Conservation (phyloP, 2,797 vertebrate species). For the Atherinosoma microstoma region DNA sequence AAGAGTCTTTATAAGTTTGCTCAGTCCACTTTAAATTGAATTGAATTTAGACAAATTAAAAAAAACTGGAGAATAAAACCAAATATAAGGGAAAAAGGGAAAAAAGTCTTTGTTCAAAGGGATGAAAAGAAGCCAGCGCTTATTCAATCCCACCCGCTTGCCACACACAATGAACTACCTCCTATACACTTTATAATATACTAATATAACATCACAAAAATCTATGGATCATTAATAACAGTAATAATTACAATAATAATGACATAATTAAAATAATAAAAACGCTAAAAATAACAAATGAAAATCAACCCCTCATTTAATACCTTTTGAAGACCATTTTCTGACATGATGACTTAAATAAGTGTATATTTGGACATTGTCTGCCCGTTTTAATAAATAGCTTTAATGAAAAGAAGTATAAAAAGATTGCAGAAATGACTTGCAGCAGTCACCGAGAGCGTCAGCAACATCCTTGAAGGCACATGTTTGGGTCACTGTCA, state of each 20-base stretch:
- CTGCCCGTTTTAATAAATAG: background rate
- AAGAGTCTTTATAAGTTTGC: background rate
- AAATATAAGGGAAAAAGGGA: background rate
- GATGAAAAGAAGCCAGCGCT: too few relatives aligned
- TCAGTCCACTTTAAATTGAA: background rate
- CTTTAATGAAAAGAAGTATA: background rate
- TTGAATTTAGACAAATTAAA: background rate
- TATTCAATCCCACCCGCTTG: too few relatives aligned
- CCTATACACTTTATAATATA: too few relatives aligned
- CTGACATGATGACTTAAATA: too few relatives aligned
- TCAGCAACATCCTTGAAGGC: background rate
- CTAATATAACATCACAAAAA: background rate
- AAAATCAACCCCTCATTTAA: too few relatives aligned
- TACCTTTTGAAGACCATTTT: too few relatives aligned
- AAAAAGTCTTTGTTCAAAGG: background rate
- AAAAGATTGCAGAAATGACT: background rate
- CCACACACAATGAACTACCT: too few relatives aligned
- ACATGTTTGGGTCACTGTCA: background rate
- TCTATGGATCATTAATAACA: background rate
- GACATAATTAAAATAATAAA: background rate
- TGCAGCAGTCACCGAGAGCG: background rate
- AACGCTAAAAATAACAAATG: too few relatives aligned
- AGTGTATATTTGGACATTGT: too few relatives aligned
- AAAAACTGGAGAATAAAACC: too few relatives aligned
- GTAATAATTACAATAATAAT: background rate